Evolutionary conservation across 92 coral and sea anemone species (phyloP).

Genomic region (Umimayanthus kanabou): DNA sequence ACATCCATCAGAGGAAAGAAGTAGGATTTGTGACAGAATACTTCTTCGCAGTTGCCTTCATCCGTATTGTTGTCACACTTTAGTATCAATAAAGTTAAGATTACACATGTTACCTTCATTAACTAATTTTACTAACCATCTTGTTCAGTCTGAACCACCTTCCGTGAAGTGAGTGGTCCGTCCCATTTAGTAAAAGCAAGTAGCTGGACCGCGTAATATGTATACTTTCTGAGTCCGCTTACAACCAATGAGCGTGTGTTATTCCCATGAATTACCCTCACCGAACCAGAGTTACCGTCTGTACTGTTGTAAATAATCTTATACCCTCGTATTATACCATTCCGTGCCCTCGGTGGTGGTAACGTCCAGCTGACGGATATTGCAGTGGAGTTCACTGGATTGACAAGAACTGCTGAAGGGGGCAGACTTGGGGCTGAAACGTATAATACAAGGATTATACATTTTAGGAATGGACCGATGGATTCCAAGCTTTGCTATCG

Average conservation of each 20-base stretch:
- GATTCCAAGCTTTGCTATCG: too few species aligned
- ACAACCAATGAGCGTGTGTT: neutral
- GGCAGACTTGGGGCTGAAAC: constrained; percentile 21
- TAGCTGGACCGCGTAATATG: constrained; percentile 1
- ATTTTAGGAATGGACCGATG: too few species aligned
- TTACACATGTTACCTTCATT: too few species aligned
- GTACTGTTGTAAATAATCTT: neutral
- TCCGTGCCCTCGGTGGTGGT: constrained; percentile 12
- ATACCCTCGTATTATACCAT: constrained; percentile 12
- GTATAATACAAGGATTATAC: neutral
- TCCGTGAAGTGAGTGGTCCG: constrained; percentile 2
- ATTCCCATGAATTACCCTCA: neutral
- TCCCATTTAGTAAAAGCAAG: constrained; percentile 13
- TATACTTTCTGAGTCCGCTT: constrained; percentile 6
- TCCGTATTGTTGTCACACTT: too few species aligned
- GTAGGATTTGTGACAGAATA: too few species aligned
- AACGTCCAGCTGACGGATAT: constrained; percentile 26
- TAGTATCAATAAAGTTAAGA: too few species aligned
- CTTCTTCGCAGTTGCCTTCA: too few species aligned
- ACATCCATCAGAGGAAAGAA: too few species aligned
- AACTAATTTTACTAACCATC: constrained; percentile 3
- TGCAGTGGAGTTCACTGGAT: constrained; percentile 16
- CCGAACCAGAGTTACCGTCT: neutral
- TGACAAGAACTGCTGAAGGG: constrained; percentile 25
- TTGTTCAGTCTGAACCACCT: constrained; percentile 1